Base-by-base conservation (phyloP, 2,797 vertebrate genomes). In the Labeo calbasu region DNA sequence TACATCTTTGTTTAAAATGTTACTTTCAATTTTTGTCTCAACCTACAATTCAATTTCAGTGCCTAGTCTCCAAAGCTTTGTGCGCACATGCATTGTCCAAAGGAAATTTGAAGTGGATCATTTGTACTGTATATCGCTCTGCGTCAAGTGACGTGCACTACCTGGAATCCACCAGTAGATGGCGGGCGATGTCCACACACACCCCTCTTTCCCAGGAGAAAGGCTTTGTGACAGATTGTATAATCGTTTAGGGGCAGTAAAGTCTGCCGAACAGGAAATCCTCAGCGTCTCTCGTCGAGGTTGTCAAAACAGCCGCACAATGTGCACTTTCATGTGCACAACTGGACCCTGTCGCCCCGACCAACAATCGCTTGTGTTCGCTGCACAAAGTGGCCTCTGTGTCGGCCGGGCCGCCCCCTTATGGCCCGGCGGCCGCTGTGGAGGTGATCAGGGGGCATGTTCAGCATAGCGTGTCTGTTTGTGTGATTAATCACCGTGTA, bases 401-500 rank as follows among this genome's bases (percentile, higher is more conserved):
- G 90, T 89, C 87, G 73, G 82, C 82, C 50, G 51, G 61, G 73
- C 72, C 50, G 61, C 82, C 82, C 69, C 73, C 61, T 57, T 25
- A 57, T 19, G 73, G 72, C 63, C 78, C 65, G 82, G 65, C 63
- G 28, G 77, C 36, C 59, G 87, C 78, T 86, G 86, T 88, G 83
- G 86, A 84, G 89, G 90, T 89, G 90, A 87, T 75, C 90, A 82
- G 82, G 84, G 91, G 87, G 87, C 88, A 87, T 77, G 91, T 91
- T 89, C 79, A 71, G 90, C 91, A 14, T 88, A 90, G 92, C 91
- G 86, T 85, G 90, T 86, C 88, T 76, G 90, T 90, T 87, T 53
- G 89, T 77, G 92, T 93, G 93, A 95, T 95, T 93, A 94, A 95
- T 95, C 93, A 93, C 91, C 89, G 91, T 55, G 91, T 88, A 91